Conservation (phyloP, 2,888 invertebrate genomes). For the Teleiodes luculella region DNA sequence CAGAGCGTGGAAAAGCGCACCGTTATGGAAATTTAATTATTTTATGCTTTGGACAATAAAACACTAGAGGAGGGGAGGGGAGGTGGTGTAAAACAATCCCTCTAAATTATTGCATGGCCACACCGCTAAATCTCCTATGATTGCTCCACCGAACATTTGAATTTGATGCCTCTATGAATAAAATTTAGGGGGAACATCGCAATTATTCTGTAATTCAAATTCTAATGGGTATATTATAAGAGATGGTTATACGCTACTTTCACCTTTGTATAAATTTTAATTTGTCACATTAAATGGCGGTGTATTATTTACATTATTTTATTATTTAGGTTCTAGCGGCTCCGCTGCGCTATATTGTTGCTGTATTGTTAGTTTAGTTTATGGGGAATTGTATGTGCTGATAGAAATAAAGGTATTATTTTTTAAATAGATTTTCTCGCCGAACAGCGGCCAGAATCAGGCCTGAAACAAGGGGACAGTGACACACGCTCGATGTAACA, state of each 20-base stretch:
- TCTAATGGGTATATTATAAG: not conserved
- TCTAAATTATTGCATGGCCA: slow-evolving; percentile 28
- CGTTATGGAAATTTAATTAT: slow-evolving; percentile 64
- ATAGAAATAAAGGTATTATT: too few relatives aligned
- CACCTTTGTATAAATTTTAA: not conserved
- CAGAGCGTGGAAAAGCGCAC: slow-evolving; percentile 4
- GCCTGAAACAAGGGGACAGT: too few relatives aligned
- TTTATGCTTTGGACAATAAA: slow-evolving; percentile 54
- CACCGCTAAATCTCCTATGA: slow-evolving; percentile 24
- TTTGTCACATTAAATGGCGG: too few relatives aligned
- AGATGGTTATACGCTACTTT: slow-evolving; percentile 1
- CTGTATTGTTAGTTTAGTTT: too few relatives aligned
- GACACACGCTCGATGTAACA: too few relatives aligned
- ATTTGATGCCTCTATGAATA: slow-evolving; percentile 22
- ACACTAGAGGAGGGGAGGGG: slow-evolving; percentile 32
- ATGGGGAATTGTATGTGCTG: too few relatives aligned
- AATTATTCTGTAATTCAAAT: slow-evolving; percentile 16
- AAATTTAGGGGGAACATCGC: slow-evolving; percentile 12
- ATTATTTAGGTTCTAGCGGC: too few relatives aligned
- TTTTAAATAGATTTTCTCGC: too few relatives aligned
- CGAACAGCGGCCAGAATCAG: too few relatives aligned
- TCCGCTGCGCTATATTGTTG: too few relatives aligned
- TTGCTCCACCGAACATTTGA: slow-evolving; percentile 25
- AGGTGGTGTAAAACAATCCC: slow-evolving; percentile 28
- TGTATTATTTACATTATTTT: too few relatives aligned